phyloP scores from a whole-genome alignment of 1,140 invertebrate genomes.

The Nasonia longicornis region DNA sequence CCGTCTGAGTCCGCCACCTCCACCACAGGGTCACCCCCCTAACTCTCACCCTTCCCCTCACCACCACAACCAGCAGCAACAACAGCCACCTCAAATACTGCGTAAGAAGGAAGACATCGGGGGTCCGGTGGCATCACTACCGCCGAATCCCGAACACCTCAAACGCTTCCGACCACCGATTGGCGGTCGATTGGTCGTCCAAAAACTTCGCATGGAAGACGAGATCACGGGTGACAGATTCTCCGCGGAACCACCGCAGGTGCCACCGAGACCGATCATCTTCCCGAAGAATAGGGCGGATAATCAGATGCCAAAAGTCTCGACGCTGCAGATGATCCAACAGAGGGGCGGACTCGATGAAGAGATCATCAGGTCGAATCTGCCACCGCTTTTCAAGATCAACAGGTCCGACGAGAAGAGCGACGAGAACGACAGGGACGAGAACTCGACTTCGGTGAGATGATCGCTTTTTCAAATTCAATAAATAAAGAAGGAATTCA shows the following conservation, averaged over 20 bases:
- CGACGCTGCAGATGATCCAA: constrained; percentile 77
- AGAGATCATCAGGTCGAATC: constrained; percentile 48
- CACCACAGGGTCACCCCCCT: constrained; percentile 51
- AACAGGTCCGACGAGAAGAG: constrained; percentile 46
- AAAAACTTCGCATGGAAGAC: constrained; percentile 57
- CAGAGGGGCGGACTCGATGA: constrained; percentile 58
- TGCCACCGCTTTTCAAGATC: constrained; percentile 45
- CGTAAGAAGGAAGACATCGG: constrained; percentile 60
- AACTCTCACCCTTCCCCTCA: neutral
- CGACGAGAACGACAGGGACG: constrained; percentile 8
- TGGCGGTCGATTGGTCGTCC: constrained; percentile 18
- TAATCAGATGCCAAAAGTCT: constrained; percentile 56
- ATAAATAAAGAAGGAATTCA: no score
- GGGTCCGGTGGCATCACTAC: constrained; percentile 40
- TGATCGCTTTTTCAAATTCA: neutral
- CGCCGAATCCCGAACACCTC: constrained; percentile 36
- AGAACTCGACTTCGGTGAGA: constrained; percentile 24
- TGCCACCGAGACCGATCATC: constrained; percentile 64
- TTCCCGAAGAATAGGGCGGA: constrained; percentile 61
- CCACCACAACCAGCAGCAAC: constrained; percentile 28
- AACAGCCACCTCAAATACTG: constrained; percentile 25
- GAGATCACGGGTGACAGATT: constrained; percentile 59
- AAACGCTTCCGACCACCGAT: constrained; percentile 49
- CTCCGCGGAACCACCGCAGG: constrained; percentile 64
- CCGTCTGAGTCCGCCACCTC: constrained; percentile 69